Evolutionary conservation across 2,113 vertebrate species (phyloP).

Genomic region (Mugil cephalus): DNA sequence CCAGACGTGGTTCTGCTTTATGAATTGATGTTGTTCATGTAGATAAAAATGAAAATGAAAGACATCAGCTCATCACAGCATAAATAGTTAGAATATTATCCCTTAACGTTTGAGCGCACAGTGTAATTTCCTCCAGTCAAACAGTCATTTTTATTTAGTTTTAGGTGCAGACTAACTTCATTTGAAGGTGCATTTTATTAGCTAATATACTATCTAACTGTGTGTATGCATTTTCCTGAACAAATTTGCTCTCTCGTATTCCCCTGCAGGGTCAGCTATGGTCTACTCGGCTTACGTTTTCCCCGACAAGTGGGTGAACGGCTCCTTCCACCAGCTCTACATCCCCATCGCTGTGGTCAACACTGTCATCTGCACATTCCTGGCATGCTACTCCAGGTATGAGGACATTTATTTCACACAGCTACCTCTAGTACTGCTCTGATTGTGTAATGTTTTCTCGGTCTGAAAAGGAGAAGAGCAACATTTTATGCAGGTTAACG

Average conservation of each 20-base stretch:
- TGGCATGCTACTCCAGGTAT: conserved; percentile 96
- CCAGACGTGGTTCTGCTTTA: no score
- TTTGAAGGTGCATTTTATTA: background rate
- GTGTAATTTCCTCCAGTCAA: background rate
- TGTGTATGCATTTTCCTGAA: no score
- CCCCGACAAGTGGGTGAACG: conserved; percentile 86
- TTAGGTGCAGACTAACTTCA: background rate
- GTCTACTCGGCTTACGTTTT: conserved; percentile 91
- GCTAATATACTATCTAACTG: no score
- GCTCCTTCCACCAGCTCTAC: conserved; percentile 87
- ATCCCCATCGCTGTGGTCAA: conserved; percentile 86
- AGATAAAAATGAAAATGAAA: background rate
- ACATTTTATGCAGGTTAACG: no score
- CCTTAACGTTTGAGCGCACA: background rate
- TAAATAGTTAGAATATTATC: no score
- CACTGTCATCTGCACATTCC: conserved; percentile 82
- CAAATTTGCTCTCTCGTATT: background rate
- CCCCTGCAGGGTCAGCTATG: conserved; percentile 88
- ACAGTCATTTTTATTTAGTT: background rate
- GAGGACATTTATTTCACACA: background rate
- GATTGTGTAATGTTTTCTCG: no score
- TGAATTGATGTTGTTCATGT: no score
- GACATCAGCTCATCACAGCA: no score
- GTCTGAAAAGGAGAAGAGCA: no score
- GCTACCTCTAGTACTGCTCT: no score